Percentiles rank a stretch among this genome's conserved stretches.
Conservation (phyloP, 2,888 invertebrate species). For the Choristoneura rosaceana region DNA sequence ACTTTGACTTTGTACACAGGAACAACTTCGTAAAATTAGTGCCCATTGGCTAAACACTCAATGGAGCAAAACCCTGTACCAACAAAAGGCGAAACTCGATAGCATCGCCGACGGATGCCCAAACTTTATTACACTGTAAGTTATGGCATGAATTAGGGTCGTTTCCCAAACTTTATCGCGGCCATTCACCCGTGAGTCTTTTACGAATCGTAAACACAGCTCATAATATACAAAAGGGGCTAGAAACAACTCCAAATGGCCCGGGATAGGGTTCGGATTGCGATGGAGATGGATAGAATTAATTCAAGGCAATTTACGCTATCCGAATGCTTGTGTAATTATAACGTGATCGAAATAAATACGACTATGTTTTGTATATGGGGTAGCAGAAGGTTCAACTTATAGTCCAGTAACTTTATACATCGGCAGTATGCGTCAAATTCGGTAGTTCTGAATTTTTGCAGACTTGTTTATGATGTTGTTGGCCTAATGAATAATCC, state of each 20-base stretch:
- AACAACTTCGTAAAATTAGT: conserved; percentile 3
- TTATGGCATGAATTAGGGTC: conserved; percentile 34
- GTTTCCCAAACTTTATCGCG: conserved; percentile 33
- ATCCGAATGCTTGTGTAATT: conserved; percentile 14
- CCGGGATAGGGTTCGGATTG: not conserved
- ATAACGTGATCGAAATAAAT: conserved; percentile 20
- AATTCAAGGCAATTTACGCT: conserved; percentile 26
- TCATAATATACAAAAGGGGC: not conserved
- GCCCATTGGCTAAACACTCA: conserved; percentile 14
- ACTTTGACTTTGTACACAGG: not conserved
- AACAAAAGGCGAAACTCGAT: conserved; percentile 7
- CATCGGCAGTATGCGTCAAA: too few species aligned
- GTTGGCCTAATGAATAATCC: too few species aligned
- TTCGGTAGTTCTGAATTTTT: too few species aligned
- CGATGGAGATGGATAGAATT: not conserved
- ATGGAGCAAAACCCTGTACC: conserved; percentile 8
- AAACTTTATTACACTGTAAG: conserved; percentile 36
- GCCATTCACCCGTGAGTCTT: conserved; percentile 34
- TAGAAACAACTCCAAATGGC: not conserved
- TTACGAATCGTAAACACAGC: conserved; percentile 35
- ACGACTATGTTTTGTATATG: not conserved
- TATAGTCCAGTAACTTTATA: too few species aligned
- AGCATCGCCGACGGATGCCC: conserved; percentile 12
- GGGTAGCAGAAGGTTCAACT: too few species aligned
- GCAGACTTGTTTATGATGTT: too few species aligned